A percentile compares a stretch with the other conserved stretches of the same genome.
Conservation (phyloP, 2,113 vertebrate species). For the Bothrops jararaca region DNA sequence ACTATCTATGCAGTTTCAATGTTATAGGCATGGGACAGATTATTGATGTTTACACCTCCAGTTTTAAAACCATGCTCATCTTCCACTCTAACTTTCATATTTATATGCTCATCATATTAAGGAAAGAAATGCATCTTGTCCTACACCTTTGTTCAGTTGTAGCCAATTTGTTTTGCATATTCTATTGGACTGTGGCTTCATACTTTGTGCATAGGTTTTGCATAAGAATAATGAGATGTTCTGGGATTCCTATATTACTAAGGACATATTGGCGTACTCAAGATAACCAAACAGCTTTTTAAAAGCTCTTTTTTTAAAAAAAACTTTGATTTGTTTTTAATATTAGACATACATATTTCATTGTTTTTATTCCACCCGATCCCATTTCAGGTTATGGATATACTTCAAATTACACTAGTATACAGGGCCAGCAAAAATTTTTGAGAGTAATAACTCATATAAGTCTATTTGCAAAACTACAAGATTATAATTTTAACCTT, state of each 20-base stretch:
- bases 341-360: background rate
- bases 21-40: background rate
- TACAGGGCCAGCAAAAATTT: background rate
- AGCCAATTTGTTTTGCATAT: background rate
- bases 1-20: background rate
- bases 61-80: background rate
- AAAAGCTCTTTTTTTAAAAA: background rate
- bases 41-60: background rate
- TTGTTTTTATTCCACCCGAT: background rate
- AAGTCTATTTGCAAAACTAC: background rate
- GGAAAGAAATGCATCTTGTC: background rate
- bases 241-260: background rate
- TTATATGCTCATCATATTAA: background rate
- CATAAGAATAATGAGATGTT: background rate
- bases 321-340: background rate
- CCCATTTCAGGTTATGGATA: background rate
- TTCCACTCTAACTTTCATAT: background rate
- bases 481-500: background rate
- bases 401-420: background rate
- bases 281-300: background rate
- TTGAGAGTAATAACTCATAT: background rate
- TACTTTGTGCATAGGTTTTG: background rate
- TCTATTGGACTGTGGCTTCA: background rate
- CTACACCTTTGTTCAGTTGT: background rate
- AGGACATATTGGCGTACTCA: background rate